Evolutionary conservation across 2,888 invertebrate species (phyloP), one percentile per base, ranked within the genome.

Genomic region (Eristalis intricaria): DNA sequence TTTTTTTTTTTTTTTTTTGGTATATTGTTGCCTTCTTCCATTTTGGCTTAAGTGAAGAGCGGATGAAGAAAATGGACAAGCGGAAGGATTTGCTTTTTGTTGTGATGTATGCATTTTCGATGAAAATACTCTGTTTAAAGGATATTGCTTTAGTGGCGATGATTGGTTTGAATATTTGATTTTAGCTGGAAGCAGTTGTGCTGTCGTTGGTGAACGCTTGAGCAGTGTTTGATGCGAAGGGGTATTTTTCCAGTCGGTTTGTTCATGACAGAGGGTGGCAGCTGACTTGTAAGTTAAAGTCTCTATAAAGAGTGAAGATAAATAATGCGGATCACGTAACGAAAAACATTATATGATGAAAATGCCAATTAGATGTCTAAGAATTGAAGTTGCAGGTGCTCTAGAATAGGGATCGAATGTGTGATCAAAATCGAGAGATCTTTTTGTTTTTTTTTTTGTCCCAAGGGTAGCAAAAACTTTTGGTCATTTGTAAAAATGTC

Each of bases 101-200:
- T 79, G 64, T 60, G 64, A 35, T 71, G 71, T 65, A 64, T 77
- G 63, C 38, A 63, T 66, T 77, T 64, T 69, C 15, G 69, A 58
- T 64, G 35, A 43, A 58, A 65, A 64, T 71, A 58, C 65, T 65
- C 65, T 65, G 43, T 65, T 71, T 60, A 38, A 65, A 71, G 70
- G 65, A 79, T 66, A 60, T 60, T 79, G 58, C 40, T 22, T 71
- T 58, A 79, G 64, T 71, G 64, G 58, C 56, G 65, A 65, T 71
- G 71, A 79, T 79, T 65, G 58, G 29, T 56, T 71, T 79, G 71
- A 71, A 78, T 78, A 78, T 71, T 79, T 71, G 64, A 78, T 70
- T 78, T 26, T 50, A 38, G 64, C 40, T 40, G 22, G n/a, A 61
- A 77, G 61, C 43, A 35, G 61, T 76, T 71, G 26, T 32, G 23